Percentiles rank a stretch among this genome's conserved stretches.
phyloP scores from a whole-genome alignment of 2,113 vertebrate species.

The Toxotes chatareus region DNA sequence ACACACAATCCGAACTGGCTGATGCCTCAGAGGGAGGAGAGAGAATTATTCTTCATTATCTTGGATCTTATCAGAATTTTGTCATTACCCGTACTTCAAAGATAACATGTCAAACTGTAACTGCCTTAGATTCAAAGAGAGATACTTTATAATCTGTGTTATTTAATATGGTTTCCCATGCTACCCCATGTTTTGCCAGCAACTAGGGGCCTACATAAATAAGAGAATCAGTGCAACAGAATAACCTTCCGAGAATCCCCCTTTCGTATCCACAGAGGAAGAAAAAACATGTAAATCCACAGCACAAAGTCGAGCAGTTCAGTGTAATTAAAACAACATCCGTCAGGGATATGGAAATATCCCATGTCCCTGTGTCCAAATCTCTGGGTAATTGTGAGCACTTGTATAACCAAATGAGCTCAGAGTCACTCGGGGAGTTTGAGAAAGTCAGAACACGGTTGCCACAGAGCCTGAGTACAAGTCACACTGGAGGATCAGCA shows the following conservation, averaged over 20 bases:
- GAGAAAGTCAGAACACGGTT: slow-evolving; percentile 73
- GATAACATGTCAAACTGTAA: not conserved
- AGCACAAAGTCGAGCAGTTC: slow-evolving; percentile 70
- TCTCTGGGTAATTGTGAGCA: slow-evolving; percentile 77
- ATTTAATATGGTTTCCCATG: slow-evolving; percentile 25
- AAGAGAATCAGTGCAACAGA: slow-evolving; percentile 57
- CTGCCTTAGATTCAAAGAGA: slow-evolving; percentile 39
- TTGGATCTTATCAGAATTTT: slow-evolving; percentile 24
- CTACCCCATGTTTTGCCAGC: slow-evolving; percentile 20
- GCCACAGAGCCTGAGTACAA: slow-evolving; percentile 56
- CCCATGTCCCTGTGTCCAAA: slow-evolving; percentile 70
- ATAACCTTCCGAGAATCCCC: slow-evolving; percentile 55
- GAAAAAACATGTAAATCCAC: slow-evolving; percentile 66
- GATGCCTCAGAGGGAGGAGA: slow-evolving; percentile 27
- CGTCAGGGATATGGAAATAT: slow-evolving; percentile 80
- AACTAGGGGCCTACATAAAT: slow-evolving; percentile 36
- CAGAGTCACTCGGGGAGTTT: slow-evolving; percentile 74
- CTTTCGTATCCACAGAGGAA: slow-evolving; percentile 47
- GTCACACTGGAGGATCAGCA: slow-evolving; percentile 63
- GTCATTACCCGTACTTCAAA: slow-evolving; percentile 33
- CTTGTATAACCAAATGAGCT: slow-evolving; percentile 82
- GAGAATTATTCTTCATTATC: slow-evolving; percentile 44
- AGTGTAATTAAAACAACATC: slow-evolving; percentile 80
- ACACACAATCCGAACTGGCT: slow-evolving; percentile 33
- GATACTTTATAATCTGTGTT: slow-evolving; percentile 8